phyloP scores from a whole-genome alignment of 2,888 invertebrate genomes.

The Ophion costatus region DNA sequence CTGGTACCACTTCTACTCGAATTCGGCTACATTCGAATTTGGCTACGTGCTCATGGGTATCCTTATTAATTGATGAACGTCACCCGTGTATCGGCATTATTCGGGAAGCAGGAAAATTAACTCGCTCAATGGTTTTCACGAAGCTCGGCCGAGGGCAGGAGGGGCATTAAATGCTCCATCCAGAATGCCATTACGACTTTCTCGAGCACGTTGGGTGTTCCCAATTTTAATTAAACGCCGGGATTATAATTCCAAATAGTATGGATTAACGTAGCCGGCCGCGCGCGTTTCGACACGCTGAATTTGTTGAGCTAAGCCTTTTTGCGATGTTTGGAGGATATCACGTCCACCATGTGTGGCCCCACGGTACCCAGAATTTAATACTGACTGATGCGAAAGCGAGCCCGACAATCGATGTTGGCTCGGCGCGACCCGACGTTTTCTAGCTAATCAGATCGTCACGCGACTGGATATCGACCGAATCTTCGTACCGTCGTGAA shows the following conservation, averaged over 20 bases:
- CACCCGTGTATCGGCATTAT: constrained; percentile 10
- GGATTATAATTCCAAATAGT: constrained; percentile 64
- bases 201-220: constrained; percentile 19
- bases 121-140: constrained; percentile 40
- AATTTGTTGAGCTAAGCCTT: constrained; percentile 67
- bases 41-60: neutral
- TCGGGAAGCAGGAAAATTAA: constrained; percentile 42
- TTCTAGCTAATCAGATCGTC: constrained; percentile 37
- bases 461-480: constrained; percentile 26
- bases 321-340: constrained; percentile 60
- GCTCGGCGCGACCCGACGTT: constrained; percentile 46
- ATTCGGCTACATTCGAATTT: neutral
- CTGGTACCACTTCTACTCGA: neutral
- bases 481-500: constrained; percentile 5
- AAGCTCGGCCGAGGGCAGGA: neutral
- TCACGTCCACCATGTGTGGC: constrained; percentile 20
- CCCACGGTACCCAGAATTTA: constrained; percentile 43
- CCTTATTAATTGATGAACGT: constrained; percentile 27
- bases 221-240: constrained; percentile 62
- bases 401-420: constrained; percentile 38
- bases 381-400: constrained; percentile 62
- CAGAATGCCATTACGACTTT: constrained; percentile 18
- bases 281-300: constrained; percentile 41
- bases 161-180: constrained; percentile 9
- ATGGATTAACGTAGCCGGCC: constrained; percentile 54